Conservation (phyloP, 2,797 vertebrate genomes). For the Anableps anableps region DNA sequence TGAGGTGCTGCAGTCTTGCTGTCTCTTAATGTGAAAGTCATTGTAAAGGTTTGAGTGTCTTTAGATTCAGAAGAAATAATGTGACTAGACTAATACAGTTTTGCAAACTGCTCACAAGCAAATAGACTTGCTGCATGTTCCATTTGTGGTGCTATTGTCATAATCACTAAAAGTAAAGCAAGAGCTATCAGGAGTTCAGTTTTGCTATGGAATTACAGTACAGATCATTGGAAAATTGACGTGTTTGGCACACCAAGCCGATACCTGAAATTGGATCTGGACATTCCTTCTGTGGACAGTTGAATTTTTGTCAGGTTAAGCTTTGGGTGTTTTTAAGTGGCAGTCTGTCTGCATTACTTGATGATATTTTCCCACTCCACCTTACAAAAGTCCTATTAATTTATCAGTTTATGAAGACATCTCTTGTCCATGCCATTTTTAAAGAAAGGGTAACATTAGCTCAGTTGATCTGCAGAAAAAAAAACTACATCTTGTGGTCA, state of each 20-base stretch:
- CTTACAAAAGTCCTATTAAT: neutral
- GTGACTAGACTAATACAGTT: neutral
- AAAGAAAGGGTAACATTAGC: constrained; percentile 81
- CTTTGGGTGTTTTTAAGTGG: neutral
- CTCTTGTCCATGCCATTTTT: constrained; percentile 41
- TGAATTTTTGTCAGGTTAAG: neutral
- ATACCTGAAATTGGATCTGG: neutral
- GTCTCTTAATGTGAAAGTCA: neutral
- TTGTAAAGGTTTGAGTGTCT: neutral
- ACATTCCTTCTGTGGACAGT: too few relatives aligned
- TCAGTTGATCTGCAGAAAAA: constrained; percentile 69
- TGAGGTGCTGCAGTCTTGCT: too few relatives aligned
- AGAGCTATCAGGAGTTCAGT: neutral
- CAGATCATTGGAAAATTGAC: neutral
- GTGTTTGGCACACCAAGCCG: neutral
- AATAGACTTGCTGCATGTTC: neutral
- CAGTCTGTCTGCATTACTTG: neutral
- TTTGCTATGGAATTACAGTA: neutral
- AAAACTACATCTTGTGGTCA: constrained; percentile 70
- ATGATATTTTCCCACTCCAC: neutral
- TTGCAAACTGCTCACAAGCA: neutral
- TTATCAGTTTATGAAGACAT: neutral
- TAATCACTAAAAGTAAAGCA: neutral
- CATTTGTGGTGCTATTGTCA: neutral
- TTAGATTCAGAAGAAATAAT: neutral